Evolutionary conservation across 2,797 vertebrate species (phyloP), one percentile per base, ranked within the genome.

Genomic region (Acanthurus lineatus): DNA sequence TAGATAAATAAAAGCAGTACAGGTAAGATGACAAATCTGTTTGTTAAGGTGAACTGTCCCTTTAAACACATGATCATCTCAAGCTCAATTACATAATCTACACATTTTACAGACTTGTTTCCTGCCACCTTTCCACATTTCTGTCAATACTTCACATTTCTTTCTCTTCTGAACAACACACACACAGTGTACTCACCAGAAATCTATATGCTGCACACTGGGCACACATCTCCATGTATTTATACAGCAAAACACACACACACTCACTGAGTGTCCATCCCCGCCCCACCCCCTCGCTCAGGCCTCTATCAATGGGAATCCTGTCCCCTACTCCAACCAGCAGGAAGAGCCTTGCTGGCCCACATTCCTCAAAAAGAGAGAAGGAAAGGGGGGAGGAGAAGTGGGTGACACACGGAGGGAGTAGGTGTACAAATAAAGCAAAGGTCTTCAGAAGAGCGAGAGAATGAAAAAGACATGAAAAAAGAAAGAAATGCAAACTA

Each of bases 281-380:
- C 76, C 81, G 82, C 87, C 85, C 92, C 60, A 80, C 90, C 92
- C 92, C 92, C 86, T 88, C 38, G 0, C 82, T 67, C 79, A 58
- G 69, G 51, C 75, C 76, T 77, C 91, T 84, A 96, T 95, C 94
- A 96, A 96, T 96, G 94, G 94, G 92, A 95, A 94, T 94, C 91
- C 92, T 96, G 95, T 96, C 92, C 93, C 86, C 83, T 85, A 87
- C 87, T 82, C 83, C 62, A 53, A 86, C 81, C 82, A 83, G 89
- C 93, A 94, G 94, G 93, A 95, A 94, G 91, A 93, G 83, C 82
- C 44, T 65, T 47, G 79, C 91, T 87, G 89, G 90, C 87, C 87
- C 79, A 90, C 92, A 96, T 95, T 95, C 95, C 95, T 94, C 84
- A 61, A 82, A 90, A 80, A 81, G 88, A 82, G 83, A 82, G 80